Conservation (phyloP, 1,140 invertebrate species). For the Hylyphantes graminicola region DNA sequence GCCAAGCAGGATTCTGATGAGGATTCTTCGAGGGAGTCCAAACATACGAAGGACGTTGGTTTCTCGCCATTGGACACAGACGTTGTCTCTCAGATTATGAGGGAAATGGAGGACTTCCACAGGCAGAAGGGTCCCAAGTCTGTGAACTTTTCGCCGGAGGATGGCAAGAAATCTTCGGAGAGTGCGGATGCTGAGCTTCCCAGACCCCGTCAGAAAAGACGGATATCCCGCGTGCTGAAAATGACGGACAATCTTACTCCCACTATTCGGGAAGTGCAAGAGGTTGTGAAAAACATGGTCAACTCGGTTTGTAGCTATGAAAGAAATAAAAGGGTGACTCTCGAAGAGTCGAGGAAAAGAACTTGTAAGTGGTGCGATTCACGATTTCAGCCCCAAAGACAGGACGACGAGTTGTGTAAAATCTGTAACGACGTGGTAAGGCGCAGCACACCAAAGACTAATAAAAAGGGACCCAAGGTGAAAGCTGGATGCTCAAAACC, state of each 20-base stretch:
- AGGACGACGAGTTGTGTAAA: background rate
- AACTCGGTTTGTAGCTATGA: slow-evolving; percentile 5
- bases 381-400: background rate
- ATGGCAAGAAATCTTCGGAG: background rate
- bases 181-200: background rate
- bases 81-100: slow-evolving; percentile 23
- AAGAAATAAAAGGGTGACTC: background rate
- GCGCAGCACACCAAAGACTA: background rate
- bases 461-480: background rate
- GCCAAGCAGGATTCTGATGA: background rate
- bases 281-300: slow-evolving; percentile 20
- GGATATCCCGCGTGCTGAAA: slow-evolving; percentile 1
- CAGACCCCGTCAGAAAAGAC: background rate
- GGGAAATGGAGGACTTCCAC: slow-evolving; percentile 22
- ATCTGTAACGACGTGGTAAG: slow-evolving; percentile 8
- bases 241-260: background rate
- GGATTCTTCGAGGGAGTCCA: too few species aligned
- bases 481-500: background rate
- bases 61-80: background rate
- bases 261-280: background rate
- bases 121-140: background rate
- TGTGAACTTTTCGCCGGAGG: too few species aligned
- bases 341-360: background rate
- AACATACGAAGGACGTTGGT: background rate
- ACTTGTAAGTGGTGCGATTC: slow-evolving; percentile 17